Conservation (phyloP, 2,113 vertebrate genomes). For the Upupa epops region DNA sequence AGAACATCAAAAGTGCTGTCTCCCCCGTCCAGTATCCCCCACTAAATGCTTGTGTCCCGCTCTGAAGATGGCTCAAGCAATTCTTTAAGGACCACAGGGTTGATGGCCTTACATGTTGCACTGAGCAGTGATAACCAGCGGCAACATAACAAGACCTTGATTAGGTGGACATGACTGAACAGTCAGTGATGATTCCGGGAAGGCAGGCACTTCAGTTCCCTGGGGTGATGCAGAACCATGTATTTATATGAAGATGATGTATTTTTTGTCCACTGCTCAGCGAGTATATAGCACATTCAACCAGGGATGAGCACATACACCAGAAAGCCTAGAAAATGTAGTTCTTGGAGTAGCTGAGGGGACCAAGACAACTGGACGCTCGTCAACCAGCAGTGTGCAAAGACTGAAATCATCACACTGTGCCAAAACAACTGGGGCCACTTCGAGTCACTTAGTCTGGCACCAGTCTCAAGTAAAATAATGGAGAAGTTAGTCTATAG, state of each 20-base stretch:
- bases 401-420: neutral
- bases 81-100: neutral
- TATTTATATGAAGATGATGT: neutral
- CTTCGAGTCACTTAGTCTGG: neutral
- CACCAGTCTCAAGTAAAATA: neutral
- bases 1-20: neutral
- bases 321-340: neutral
- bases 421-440: neutral
- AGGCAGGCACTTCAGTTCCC: neutral
- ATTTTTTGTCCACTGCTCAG: neutral
- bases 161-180: neutral
- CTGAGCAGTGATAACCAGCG: neutral
- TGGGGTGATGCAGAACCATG: neutral
- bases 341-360: neutral
- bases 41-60: neutral
- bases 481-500: neutral
- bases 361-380: rapidly evolving
- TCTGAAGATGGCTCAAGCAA: neutral
- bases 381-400: neutral
- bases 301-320: rapidly evolving
- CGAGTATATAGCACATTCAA: rapidly evolving
- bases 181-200: rapidly evolving
- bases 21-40: neutral
- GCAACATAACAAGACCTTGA: rapidly evolving
- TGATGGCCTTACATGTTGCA: rapidly evolving